Conservation (phyloP, 2,888 invertebrate genomes). For the Plebejus argus region DNA sequence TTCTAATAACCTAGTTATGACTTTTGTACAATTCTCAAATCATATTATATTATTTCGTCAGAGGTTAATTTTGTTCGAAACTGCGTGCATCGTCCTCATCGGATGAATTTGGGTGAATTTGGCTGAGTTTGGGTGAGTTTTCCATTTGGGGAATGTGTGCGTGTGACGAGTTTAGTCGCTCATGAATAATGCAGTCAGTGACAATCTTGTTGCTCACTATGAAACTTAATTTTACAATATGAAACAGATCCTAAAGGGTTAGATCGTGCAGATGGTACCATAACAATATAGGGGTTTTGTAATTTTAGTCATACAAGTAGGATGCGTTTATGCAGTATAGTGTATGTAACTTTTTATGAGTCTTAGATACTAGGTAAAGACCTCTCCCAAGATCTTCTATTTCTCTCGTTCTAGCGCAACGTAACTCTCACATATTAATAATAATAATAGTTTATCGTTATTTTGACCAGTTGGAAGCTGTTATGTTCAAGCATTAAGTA, state of each 20-base stretch:
- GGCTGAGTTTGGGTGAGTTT: slow-evolving; percentile 21
- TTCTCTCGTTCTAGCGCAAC: no score
- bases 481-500: neutral
- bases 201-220: slow-evolving; percentile 30
- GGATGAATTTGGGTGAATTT: slow-evolving; percentile 10
- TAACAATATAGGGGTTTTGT: neutral
- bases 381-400: no score
- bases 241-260: slow-evolving; percentile 19
- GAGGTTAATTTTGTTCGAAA: slow-evolving; percentile 25
- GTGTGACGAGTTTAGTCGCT: slow-evolving; percentile 27
- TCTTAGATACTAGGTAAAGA: no score
- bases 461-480: neutral
- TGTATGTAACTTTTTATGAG: no score
- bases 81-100: slow-evolving; percentile 10
- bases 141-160: slow-evolving; percentile 26
- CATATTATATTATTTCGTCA: neutral
- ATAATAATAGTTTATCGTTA: neutral
- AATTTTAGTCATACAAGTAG: neutral
- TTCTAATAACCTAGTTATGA: neutral
- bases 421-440: neutral
- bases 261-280: neutral
- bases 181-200: slow-evolving; percentile 30
- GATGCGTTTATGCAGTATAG: neutral
- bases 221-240: slow-evolving; percentile 30
- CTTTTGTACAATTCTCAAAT: no score